Conservation (phyloP, 2,113 vertebrate genomes). For the Podarcis muralis region DNA sequence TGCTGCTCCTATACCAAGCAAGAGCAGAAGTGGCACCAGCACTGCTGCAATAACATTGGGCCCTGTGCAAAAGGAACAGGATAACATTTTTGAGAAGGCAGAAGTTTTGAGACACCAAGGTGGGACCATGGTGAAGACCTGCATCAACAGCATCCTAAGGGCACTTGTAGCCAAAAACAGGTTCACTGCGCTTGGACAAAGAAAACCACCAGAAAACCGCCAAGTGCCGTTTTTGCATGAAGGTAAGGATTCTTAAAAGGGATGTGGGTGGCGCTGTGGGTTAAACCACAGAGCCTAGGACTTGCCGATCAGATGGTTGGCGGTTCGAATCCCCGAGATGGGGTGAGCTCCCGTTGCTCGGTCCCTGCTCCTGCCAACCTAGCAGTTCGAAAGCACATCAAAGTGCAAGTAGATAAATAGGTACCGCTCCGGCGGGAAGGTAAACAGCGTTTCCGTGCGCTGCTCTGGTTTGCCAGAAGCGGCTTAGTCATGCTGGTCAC, state of each 20-base stretch:
- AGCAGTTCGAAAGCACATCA: too few species aligned
- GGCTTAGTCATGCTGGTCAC: too few species aligned
- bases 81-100: neutral
- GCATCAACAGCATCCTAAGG: neutral
- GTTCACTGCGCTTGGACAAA: neutral
- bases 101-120: neutral
- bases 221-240: neutral
- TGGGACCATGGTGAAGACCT: neutral
- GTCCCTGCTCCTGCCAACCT: too few species aligned
- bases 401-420: too few species aligned
- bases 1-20: slow-evolving; percentile 40
- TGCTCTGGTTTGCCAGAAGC: too few species aligned
- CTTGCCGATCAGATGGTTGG: too few species aligned
- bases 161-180: neutral
- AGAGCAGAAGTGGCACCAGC: neutral
- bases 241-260: too few species aligned
- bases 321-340: too few species aligned
- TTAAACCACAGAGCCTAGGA: too few species aligned
- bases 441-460: fast-evolving
- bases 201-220: neutral
- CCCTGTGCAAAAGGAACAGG: neutral
- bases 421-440: too few species aligned
- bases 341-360: too few species aligned
- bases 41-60: neutral
- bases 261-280: too few species aligned